A percentile compares a stretch with the other conserved stretches of the same genome.
phyloP scores from a whole-genome alignment of 2,888 invertebrate genomes.

The Neoaliturus tenellus region DNA sequence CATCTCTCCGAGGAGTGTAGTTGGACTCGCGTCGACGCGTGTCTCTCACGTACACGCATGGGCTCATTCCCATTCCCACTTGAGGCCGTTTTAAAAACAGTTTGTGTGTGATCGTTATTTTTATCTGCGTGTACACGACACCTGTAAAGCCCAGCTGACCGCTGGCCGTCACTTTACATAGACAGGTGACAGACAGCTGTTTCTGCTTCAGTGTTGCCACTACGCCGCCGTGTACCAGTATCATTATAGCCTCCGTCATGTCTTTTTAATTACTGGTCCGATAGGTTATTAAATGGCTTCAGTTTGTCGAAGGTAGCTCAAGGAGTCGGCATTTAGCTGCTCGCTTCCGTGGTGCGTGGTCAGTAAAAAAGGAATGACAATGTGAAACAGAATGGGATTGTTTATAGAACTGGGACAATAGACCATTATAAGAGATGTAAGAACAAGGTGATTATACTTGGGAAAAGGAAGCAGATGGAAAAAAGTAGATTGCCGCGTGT shows the following conservation, averaged over 20 bases:
- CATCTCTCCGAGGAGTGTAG: no score
- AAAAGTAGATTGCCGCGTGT: no score
- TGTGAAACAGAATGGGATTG: neutral
- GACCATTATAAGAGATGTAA: neutral
- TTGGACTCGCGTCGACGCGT: no score
- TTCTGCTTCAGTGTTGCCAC: no score
- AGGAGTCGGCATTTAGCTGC: neutral
- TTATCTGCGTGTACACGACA: constrained; percentile 18
- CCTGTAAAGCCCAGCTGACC: neutral
- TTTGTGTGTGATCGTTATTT: constrained; percentile 29
- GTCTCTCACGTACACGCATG: neutral
- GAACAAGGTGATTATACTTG: neutral
- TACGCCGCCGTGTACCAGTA: no score
- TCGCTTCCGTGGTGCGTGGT: neutral
- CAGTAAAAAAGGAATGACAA: neutral
- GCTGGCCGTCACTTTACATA: constrained; percentile 2
- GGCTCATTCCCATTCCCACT: neutral
- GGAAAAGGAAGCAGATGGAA: neutral
- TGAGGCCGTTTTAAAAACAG: constrained; percentile 20
- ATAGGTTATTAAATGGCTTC: constrained; percentile 11
- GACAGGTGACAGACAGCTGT: constrained; percentile 32
- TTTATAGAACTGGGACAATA: neutral
- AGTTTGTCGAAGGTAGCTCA: neutral
- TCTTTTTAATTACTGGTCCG: constrained; percentile 6
- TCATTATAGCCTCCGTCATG: neutral